Evolutionary conservation across 1,140 invertebrate genomes (phyloP).

Genomic region (Drosophila funebris): DNA sequence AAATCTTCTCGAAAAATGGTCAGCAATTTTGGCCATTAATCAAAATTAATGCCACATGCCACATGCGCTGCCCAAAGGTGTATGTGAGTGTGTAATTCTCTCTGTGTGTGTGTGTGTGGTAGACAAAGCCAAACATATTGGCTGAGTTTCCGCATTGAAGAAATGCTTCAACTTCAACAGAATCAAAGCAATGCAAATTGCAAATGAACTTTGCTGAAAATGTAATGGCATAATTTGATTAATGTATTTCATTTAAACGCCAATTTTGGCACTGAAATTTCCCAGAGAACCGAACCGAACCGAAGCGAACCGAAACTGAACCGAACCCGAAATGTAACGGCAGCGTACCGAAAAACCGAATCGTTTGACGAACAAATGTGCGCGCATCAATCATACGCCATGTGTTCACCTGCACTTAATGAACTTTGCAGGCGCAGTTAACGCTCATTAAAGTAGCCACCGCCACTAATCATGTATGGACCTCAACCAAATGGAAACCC

Average conservation of each 20-base stretch:
- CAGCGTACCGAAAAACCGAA: conserved; percentile 3
- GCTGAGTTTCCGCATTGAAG: conserved; percentile 71
- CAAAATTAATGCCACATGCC: conserved; percentile 81
- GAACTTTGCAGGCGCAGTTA: conserved; percentile 79
- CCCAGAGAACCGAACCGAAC: conserved; percentile 24
- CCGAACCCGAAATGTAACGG: neutral
- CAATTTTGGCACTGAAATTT: conserved; percentile 69
- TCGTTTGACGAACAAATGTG: conserved; percentile 46
- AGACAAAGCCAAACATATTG: conserved; percentile 34
- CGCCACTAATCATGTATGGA: conserved; percentile 67
- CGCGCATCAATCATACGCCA: conserved; percentile 70
- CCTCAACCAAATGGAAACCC: conserved; percentile 17
- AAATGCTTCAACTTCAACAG: conserved; percentile 17
- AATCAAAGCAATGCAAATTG: conserved; percentile 53
- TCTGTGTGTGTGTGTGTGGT: conserved; percentile 33
- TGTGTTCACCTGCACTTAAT: conserved; percentile 67
- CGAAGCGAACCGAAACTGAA: too few relatives aligned
- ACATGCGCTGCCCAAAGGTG: conserved; percentile 63
- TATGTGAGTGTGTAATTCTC: neutral
- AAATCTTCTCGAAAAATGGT: conserved; percentile 69
- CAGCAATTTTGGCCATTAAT: conserved; percentile 79
- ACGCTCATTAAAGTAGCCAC: conserved; percentile 80
- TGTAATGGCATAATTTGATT: conserved; percentile 25
- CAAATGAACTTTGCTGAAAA: conserved; percentile 26
- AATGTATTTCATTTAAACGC: conserved; percentile 44